Evolutionary conservation across 2,888 invertebrate species (phyloP).

Genomic region (Mactromeris polynyma): DNA sequence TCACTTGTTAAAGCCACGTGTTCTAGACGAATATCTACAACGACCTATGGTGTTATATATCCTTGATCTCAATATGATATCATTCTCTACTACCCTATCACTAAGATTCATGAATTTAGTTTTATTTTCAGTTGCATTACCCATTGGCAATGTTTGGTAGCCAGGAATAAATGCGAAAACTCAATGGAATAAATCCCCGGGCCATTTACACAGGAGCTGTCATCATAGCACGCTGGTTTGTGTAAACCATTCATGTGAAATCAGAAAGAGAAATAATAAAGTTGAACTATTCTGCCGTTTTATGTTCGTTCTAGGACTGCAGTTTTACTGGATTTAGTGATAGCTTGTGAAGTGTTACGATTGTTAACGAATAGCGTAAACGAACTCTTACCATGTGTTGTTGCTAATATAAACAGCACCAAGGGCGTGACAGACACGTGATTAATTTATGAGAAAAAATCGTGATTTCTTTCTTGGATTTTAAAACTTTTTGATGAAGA

Average conservation of each 20-base stretch:
- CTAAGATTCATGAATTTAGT: background rate
- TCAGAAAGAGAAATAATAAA: background rate
- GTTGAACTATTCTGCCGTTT: background rate
- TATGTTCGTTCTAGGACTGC: background rate
- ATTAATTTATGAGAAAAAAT: conserved; percentile 26
- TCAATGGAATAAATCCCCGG: background rate
- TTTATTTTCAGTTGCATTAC: background rate
- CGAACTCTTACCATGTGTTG: conserved; percentile 13
- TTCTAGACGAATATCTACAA: no score
- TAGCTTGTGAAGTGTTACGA: background rate
- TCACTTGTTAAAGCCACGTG: no score
- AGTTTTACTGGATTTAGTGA: background rate
- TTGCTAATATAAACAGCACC: conserved; percentile 24
- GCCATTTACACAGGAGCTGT: background rate
- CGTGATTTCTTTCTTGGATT: background rate
- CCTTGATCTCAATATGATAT: no score
- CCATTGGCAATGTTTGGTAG: background rate
- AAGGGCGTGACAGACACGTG: conserved; percentile 30
- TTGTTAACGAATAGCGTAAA: background rate
- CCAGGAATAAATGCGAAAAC: background rate
- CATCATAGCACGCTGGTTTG: background rate
- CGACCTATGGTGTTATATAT: no score
- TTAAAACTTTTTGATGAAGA: background rate
- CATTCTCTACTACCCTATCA: no score
- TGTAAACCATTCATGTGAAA: background rate